A percentile compares a stretch with the other conserved stretches of the same genome.
Evolutionary conservation across 2,113 vertebrate species (phyloP).

Genomic region (Hypanus sabinus): DNA sequence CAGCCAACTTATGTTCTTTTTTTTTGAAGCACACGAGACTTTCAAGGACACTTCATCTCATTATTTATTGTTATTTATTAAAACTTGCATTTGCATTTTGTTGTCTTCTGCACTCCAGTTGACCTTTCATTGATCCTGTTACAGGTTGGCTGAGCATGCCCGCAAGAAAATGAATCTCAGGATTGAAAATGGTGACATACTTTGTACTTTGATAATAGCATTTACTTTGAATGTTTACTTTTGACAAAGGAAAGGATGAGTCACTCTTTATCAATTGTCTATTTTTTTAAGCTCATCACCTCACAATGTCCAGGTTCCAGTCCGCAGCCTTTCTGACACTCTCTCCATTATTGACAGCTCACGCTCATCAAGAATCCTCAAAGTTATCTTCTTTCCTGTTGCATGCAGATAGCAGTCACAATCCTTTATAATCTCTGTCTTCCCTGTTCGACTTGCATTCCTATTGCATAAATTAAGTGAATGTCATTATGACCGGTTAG

Average conservation of each 20-base stretch:
- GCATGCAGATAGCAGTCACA: not conserved
- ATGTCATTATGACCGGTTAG: not conserved
- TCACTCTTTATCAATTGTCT: not conserved
- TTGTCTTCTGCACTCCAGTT: too few species aligned
- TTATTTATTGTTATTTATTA: too few species aligned
- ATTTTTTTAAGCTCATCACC: slow-evolving; percentile 11
- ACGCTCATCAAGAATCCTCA: not conserved
- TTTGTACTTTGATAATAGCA: too few species aligned
- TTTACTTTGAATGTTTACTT: not conserved
- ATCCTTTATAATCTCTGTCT: not conserved
- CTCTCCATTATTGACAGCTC: not conserved
- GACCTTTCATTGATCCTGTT: too few species aligned
- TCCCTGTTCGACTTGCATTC: not conserved
- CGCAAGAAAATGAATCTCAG: too few species aligned
- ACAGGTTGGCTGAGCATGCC: too few species aligned
- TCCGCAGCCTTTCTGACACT: not conserved
- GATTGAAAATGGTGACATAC: too few species aligned
- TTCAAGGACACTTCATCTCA: too few species aligned
- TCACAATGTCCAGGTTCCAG: not conserved
- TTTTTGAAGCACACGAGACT: too few species aligned
- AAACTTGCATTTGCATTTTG: too few species aligned
- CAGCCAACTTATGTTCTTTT: not conserved
- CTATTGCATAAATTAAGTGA: not conserved
- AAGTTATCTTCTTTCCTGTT: not conserved
- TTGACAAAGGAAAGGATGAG: not conserved